Base-by-base conservation (phyloP, 2,888 invertebrate species). In the Nemurella pictetii region DNA sequence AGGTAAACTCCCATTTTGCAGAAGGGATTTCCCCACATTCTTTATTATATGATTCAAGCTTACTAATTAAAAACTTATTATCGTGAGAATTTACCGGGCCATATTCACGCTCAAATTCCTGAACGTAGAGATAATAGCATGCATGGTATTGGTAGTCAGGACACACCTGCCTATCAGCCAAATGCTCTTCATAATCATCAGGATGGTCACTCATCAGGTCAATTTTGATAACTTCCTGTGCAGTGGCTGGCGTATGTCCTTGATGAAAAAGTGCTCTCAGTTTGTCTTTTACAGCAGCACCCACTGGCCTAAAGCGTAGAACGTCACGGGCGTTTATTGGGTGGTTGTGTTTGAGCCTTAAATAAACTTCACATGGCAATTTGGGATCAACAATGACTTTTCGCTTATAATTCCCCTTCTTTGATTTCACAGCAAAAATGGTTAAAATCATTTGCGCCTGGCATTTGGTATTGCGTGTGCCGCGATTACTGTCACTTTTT, bases 11-110 rank as follows among this genome's bases (percentile, higher is more conserved):
- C 55, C n/a, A 36, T 28, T 26, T 30, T 1, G 77, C 77, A 25
- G 28, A 77, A 4, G 77, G 77, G 28, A 28, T 77, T 5, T 77
- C 77, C 26, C 77, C 77, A 77, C 77, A 77, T 3, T 25, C 5
- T 20, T 27, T 77, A 20, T 84, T 84, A 35, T 84, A 84, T 15
- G 26, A 75, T 30, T 29, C 26, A 1, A 80, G 80, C 20, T 80
- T 80, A 1, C 9, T 32, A 20, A 20, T 32, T 30, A 80, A 30
- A 30, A 80, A 77, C 28, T 25, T 77, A 4, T 77, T 3, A 27
- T 77, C 77, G 2, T 27, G 77, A 77, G 27, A 77, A 28, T 77
- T 77, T 20, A 73, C 77, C 26, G 77, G 26, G 27, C 77, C 77
- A 77, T 77, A 77, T 20, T 20, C 20, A 20, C 26, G 20, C 4